A percentile compares a stretch with the other conserved stretches of the same genome.
phyloP scores from a whole-genome alignment of 2,797 vertebrate genomes.

The Eleutherodactylus coqui region DNA sequence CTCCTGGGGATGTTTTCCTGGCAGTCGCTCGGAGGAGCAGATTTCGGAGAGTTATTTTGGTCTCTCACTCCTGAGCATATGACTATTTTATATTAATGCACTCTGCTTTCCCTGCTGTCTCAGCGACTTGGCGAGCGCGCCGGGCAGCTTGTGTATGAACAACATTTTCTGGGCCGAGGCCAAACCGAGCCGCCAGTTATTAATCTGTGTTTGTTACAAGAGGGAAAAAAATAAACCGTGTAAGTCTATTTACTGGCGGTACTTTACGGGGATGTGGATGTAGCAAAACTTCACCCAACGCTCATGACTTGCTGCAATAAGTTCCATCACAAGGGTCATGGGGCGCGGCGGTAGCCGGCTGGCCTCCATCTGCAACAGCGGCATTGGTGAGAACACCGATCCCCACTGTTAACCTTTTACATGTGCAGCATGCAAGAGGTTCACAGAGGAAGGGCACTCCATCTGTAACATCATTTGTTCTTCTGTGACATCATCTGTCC shows the following conservation, averaged over 20 bases:
- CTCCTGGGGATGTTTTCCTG: not conserved
- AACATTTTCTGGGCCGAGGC: slow-evolving; percentile 13
- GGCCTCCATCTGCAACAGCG: too few species aligned
- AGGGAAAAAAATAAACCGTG: not conserved
- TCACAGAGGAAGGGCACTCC: too few species aligned
- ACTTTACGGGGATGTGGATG: too few species aligned
- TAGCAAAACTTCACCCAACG: too few species aligned
- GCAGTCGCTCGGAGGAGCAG: not conserved
- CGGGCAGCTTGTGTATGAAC: slow-evolving; percentile 10
- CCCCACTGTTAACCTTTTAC: too few species aligned
- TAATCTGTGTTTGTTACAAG: slow-evolving; percentile 42
- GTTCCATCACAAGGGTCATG: too few species aligned
- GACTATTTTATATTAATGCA: slow-evolving; percentile 33
- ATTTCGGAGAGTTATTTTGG: slow-evolving; percentile 21
- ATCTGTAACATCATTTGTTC: too few species aligned
- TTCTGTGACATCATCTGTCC: too few species aligned
- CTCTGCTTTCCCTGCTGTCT: slow-evolving; percentile 9
- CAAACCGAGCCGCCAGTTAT: slow-evolving; percentile 9
- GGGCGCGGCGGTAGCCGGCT: too few species aligned
- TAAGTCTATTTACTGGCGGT: not conserved
- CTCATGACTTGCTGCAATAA: too few species aligned
- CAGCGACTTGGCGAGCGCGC: slow-evolving; percentile 17
- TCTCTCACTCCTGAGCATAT: slow-evolving; percentile 5
- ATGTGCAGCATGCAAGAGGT: too few species aligned
- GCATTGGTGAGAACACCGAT: too few species aligned